These are phyloP conservation scores for Saccopteryx bilineata DNA, from an alignment of 2,113 vertebrate genomes.

Conservation along the genomic window DNA sequence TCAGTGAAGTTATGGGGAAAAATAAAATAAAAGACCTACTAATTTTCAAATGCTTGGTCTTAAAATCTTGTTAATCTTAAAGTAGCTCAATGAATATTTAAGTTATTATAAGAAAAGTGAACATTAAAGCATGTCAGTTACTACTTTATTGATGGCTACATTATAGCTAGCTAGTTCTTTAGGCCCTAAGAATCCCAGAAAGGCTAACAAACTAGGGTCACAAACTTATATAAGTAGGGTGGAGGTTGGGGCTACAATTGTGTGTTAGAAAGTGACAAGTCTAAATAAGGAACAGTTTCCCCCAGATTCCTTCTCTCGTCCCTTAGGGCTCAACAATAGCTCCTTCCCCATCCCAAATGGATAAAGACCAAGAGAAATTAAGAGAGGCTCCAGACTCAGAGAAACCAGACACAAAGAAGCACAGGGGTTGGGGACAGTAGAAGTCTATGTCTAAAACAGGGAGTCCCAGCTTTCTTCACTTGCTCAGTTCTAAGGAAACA, in stretches of 20 bases:
- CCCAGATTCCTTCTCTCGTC: neutral
- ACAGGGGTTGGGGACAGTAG: neutral
- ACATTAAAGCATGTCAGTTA: neutral
- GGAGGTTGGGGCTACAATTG: neutral
- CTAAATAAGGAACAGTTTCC: neutral
- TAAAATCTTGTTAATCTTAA: conserved; percentile 46
- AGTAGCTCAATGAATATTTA: neutral
- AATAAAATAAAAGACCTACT: neutral
- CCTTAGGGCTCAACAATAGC: neutral
- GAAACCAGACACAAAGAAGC: neutral
- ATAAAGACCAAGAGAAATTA: neutral
- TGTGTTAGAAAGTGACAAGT: neutral
- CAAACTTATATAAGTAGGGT: neutral
- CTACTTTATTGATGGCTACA: neutral
- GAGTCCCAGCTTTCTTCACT: neutral
- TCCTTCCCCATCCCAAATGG: neutral
- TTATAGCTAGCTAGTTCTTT: neutral
- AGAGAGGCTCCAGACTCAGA: neutral
- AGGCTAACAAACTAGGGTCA: neutral
- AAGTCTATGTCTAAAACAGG: neutral
- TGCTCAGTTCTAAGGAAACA: neutral
- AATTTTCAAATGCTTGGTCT: conserved; percentile 13
- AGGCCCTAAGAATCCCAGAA: neutral
- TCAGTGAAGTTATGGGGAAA: neutral
- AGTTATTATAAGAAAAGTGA: neutral